Evolutionary conservation across 2,888 invertebrate genomes (phyloP).

Genomic region (Seladonia tumulorum): DNA sequence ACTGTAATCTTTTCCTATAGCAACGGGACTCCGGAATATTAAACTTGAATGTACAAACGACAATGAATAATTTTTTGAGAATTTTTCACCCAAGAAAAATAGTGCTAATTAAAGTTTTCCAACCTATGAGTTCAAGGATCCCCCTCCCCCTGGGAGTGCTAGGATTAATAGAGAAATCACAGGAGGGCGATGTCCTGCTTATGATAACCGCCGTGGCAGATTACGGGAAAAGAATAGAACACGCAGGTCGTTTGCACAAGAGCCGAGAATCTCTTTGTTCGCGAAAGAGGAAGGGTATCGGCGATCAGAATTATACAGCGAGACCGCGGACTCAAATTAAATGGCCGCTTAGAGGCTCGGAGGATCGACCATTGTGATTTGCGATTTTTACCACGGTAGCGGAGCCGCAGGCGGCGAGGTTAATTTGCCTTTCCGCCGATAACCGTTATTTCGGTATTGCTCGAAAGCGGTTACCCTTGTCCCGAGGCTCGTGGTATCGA

Average conservation of each 20-base stretch:
- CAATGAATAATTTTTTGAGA: no score
- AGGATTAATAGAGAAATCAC: constrained; percentile 38
- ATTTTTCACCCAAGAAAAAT: no score
- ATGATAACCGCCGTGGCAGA: constrained; percentile 32
- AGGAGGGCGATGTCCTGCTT: constrained; percentile 20
- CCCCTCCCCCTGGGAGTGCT: no score
- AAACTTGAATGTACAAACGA: no score
- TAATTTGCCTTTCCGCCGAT: constrained; percentile 62
- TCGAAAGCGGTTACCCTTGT: constrained; percentile 60
- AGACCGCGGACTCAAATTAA: constrained; percentile 59
- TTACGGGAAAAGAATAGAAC: constrained; percentile 12
- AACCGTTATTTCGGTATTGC: constrained; percentile 64
- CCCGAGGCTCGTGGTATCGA: constrained; percentile 30
- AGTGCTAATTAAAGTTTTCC: no score
- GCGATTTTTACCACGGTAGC: constrained; percentile 64
- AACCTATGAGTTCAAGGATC: no score
- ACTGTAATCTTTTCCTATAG: no score
- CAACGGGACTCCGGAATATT: no score
- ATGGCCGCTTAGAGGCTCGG: constrained; percentile 46
- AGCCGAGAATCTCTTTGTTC: constrained; percentile 39
- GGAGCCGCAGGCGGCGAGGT: constrained; percentile 29
- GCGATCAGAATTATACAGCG: constrained; percentile 57
- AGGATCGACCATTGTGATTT: constrained; percentile 67
- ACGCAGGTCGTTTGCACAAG: constrained; percentile 20
- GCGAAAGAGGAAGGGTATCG: constrained; percentile 29